Conservation (phyloP, 2,888 invertebrate species). For the Harpalus rufipes region DNA sequence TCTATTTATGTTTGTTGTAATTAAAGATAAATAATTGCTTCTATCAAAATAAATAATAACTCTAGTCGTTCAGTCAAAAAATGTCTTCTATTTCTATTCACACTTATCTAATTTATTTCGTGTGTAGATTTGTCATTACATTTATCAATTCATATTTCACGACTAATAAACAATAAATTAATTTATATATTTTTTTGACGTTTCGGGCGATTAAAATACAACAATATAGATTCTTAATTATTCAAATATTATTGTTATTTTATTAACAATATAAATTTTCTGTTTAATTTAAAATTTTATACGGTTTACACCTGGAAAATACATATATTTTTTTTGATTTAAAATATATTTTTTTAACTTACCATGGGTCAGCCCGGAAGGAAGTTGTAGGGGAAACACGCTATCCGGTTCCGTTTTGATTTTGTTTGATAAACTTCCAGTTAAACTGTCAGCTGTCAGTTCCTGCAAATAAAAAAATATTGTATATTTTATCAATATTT, state of each 20-base stretch:
- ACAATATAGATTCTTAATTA: slow-evolving; percentile 31
- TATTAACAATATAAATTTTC: neutral
- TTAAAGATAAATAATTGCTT: neutral
- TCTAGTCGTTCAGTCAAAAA: neutral
- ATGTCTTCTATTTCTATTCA: slow-evolving; percentile 14
- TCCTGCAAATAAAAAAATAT: slow-evolving; percentile 43
- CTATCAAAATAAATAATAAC: slow-evolving; percentile 39
- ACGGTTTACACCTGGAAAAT: too few relatives aligned
- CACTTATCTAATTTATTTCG: slow-evolving; percentile 10
- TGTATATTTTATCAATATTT: neutral
- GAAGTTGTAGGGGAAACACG: slow-evolving; percentile 60
- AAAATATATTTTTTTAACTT: slow-evolving; percentile 21
- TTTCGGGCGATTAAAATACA: slow-evolving; percentile 29
- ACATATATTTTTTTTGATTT: neutral
- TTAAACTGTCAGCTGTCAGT: slow-evolving; percentile 55
- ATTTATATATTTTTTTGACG: neutral
- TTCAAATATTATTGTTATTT: neutral
- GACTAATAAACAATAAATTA: slow-evolving; percentile 19
- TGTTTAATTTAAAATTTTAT: neutral
- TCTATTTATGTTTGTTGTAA: slow-evolving; percentile 22
- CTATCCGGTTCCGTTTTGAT: slow-evolving; percentile 64
- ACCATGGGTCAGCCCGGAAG: slow-evolving; percentile 53
- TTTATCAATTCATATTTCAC: slow-evolving; percentile 27
- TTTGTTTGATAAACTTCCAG: slow-evolving; percentile 51
- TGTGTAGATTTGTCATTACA: neutral